Evolutionary conservation across 2,113 vertebrate species (phyloP), one percentile per base, ranked within the genome.

Genomic region (Callithrix jacchus): DNA sequence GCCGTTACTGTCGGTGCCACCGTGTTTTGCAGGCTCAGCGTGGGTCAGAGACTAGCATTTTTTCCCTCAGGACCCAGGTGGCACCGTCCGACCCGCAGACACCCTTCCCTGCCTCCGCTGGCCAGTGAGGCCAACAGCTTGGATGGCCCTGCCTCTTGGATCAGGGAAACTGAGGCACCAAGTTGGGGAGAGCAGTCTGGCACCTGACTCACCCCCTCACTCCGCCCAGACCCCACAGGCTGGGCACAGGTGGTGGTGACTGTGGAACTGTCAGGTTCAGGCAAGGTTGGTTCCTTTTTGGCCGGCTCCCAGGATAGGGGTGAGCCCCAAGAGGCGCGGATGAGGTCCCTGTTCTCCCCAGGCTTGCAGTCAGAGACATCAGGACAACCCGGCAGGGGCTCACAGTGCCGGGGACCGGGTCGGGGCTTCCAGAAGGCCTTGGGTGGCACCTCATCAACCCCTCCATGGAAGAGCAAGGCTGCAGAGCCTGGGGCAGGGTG

Each of bases 21-120:
- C 40, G 16, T 30, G 13, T 45, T 25, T 6, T 3, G 64, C 1
- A 2, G 4, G 20, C 70, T 13, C 61, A 14, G 1, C 0, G 27
- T 64, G 27, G 27, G 5, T 2, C 1, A 3, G 52, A n/a, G 13
- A 13, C 80, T 25, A 0, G 32, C 3, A 61, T 76, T 74, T 45
- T 85, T 85, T 42, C 56, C 56, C 32, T 37, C 21, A 20, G 30
- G 37, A 66, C 81, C 71, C 81, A 81, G 82, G 71, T 23, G 81
- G 80, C 52, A 96, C 89, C 12, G 6, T 89, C 85, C 52, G 18
- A 42, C 76, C 17, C 2, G 45, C 42, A 77, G 88, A 80, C 25
- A 6, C 4, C 12, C 20, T 1, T 2, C 30, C 1, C 0, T 1
- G 66, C 25, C 45, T 68, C 27, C 1, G 4, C 4, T 0, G 18